These are phyloP conservation scores for Caradrina kadenii DNA, from an alignment of 2,888 invertebrate genomes.

Conservation along the genomic window DNA sequence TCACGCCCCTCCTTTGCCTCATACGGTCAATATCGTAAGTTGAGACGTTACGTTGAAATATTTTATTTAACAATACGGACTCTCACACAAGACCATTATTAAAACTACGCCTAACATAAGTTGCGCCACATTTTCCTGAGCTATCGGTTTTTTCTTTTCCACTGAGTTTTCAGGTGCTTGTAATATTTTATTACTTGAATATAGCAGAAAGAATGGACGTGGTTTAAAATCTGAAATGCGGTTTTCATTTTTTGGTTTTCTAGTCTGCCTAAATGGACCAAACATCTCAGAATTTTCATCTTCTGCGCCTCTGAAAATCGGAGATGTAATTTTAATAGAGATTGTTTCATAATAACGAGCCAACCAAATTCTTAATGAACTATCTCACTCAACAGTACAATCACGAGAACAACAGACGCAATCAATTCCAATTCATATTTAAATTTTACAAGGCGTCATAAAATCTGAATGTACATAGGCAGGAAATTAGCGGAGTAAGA, in stretches of 20 bases:
- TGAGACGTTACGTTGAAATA: constrained; percentile 25
- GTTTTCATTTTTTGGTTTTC: not conserved
- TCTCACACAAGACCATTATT: constrained; percentile 8
- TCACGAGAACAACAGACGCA: constrained; percentile 50
- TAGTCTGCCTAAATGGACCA: no score
- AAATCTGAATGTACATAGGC: constrained; percentile 60
- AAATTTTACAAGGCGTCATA: constrained; percentile 62
- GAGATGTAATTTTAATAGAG: constrained; percentile 3
- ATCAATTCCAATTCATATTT: constrained; percentile 62
- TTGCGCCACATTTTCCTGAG: constrained; percentile 8
- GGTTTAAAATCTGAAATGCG: not conserved
- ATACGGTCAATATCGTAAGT: constrained; percentile 1
- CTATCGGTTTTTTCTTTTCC: constrained; percentile 4
- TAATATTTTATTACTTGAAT: constrained; percentile 3
- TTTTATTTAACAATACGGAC: constrained; percentile 23
- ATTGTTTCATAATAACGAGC: constrained; percentile 15
- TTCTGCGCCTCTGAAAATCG: not conserved
- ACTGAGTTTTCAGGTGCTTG: constrained; percentile 15
- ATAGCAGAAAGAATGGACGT: not conserved
- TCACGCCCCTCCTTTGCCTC: not conserved
- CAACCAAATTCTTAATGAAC: constrained; percentile 28
- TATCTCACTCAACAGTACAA: constrained; percentile 50
- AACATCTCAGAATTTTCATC: not conserved
- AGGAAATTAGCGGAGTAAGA: constrained; percentile 71
- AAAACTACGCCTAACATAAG: constrained; percentile 29